Conservation (phyloP, 2,888 invertebrate species). For the Eupelmus urozonus region DNA sequence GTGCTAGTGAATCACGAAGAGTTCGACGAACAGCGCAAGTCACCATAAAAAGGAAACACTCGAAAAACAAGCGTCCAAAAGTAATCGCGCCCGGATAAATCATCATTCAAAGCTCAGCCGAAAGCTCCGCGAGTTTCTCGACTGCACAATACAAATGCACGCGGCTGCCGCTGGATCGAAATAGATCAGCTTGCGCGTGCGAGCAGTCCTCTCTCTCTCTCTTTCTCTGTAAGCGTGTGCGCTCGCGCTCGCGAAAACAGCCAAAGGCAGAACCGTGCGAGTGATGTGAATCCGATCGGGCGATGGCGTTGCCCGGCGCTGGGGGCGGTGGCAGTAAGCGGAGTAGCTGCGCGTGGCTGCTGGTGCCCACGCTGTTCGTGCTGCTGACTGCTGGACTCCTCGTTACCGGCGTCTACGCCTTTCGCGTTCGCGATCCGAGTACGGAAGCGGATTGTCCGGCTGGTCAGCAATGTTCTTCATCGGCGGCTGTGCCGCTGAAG, state of each 20-base stretch:
- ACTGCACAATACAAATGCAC: background rate
- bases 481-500: slow-evolving; percentile 8
- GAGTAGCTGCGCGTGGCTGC: no score
- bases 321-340: no score
- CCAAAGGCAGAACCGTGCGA: background rate
- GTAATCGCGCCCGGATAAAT: no score
- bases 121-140: no score
- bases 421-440: slow-evolving; percentile 70
- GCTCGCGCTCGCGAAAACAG: background rate
- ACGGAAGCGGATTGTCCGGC: slow-evolving; percentile 58
- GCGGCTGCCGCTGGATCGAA: slow-evolving; percentile 1
- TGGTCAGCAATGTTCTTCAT: slow-evolving; percentile 64
- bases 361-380: slow-evolving; percentile 61
- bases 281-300: slow-evolving; percentile 53
- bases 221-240: background rate
- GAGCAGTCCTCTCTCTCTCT: background rate
- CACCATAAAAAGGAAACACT: no score
- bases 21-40: no score
- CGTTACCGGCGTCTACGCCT: slow-evolving; percentile 69
- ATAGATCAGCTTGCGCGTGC: slow-evolving; percentile 9
- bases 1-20: no score
- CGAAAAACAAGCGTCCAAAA: no score
- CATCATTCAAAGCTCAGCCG: no score
- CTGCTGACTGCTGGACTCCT: slow-evolving; percentile 63
- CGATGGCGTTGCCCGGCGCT: slow-evolving; percentile 71